Base-by-base conservation (phyloP, 1,140 invertebrate genomes). In the Drosophila busckii region DNA sequence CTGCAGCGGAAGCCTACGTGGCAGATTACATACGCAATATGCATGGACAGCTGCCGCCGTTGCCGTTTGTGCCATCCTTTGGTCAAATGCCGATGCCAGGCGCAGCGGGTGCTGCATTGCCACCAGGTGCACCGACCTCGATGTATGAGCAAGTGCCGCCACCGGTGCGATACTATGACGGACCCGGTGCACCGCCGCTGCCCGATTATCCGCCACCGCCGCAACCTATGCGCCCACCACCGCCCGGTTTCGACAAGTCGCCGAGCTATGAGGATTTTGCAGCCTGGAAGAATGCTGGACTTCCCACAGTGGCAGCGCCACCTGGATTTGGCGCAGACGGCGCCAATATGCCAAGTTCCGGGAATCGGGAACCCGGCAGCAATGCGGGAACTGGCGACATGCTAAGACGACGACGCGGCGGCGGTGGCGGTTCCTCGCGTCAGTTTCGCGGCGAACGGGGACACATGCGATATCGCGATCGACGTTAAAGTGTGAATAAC, bases 261-360 rank as follows among this genome's bases (percentile, higher is more conserved):
- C 90, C 93, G 17, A 93, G 92, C 17, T 85, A 97, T 83, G 91
- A 96, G 32, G 95, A 95, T 49, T 96, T 97, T 17, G 95, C 97
- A 86, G 88, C 97, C 31, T 94, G 95, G 91, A 91, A 96, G 76
- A 97, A 94, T 44, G 75, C 80, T 5, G 85, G 75, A 20, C 23
- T 84, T 37, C 71, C 75, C n/a, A 84, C 78, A 8, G 80, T 70
- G 38, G 61, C 52, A 9, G 41, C 75, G 20, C 80, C 84, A 13
- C 68, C 84, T 3, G 84, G 84, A 9, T 84, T 84, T 28, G 80
- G 84, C 10, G 54, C 53, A 1, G 70, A 76, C 31, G 61, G 66
- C 2, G 42, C 66, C 12, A 82, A 80, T 32, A n/a, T n/a, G n/a
- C n/a, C n/a, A n/a, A n/a, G n/a, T n/a, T n/a, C n/a, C n/a, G n/a